Conservation (phyloP, 2,888 invertebrate species). For the Orchesellides sinensis region DNA sequence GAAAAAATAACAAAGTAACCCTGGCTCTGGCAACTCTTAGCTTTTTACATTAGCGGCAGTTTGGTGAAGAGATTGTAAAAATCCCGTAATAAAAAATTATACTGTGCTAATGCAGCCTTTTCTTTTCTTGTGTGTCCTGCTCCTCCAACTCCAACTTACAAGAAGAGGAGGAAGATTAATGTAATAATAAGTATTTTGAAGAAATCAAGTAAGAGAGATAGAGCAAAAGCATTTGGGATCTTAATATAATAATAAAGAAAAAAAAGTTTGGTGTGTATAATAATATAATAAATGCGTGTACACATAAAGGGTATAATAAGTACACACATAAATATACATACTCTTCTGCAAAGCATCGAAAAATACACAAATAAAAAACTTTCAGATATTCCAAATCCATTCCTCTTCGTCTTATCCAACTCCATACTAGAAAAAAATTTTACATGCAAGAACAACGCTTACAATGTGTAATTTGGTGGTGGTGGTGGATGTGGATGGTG, state of each 20-base stretch:
- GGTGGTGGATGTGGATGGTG: conserved; percentile 46
- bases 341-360: not conserved
- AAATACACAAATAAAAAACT: not conserved
- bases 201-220: conserved; percentile 27
- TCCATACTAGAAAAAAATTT: conserved; percentile 9
- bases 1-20: conserved; percentile 55
- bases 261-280: not conserved
- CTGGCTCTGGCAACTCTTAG: conserved; percentile 39
- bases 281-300: not conserved
- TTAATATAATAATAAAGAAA: too few relatives aligned
- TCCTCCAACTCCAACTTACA: conserved; percentile 25
- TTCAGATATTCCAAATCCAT: conserved; percentile 16
- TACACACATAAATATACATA: conserved; percentile 8
- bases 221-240: conserved; percentile 37
- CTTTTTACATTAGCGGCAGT: too few relatives aligned
- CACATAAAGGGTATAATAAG: conserved; percentile 16
- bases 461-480: conserved; percentile 43
- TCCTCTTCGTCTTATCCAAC: not conserved
- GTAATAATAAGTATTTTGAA: conserved; percentile 48
- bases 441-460: too few relatives aligned
- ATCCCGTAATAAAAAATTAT: conserved; percentile 51
- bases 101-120: too few relatives aligned
- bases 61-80: conserved; percentile 55
- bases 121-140: conserved; percentile 29
- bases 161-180: conserved; percentile 51